Evolutionary conservation across 2,888 invertebrate genomes (phyloP).

Genomic region (Tribolium freemani): DNA sequence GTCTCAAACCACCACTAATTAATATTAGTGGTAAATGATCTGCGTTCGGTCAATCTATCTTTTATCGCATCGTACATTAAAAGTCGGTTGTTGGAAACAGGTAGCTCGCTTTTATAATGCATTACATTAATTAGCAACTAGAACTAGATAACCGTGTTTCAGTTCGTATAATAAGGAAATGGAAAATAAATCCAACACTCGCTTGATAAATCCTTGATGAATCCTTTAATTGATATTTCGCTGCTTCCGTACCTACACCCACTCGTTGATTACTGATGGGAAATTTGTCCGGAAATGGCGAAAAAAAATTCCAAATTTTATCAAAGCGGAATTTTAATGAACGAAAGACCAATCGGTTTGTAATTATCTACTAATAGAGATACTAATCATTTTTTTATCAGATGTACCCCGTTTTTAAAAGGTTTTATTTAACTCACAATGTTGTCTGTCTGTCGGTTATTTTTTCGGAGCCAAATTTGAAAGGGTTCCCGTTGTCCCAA

Average conservation of each 20-base stretch:
- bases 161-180: slow-evolving; percentile 32
- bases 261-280: neutral
- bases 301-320: neutral
- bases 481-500: too few relatives aligned
- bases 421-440: too few relatives aligned
- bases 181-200: slow-evolving; percentile 33
- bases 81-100: slow-evolving; percentile 17
- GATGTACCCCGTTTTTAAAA: too few relatives aligned
- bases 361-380: too few relatives aligned
- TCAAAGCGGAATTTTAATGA: neutral
- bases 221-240: slow-evolving; percentile 32
- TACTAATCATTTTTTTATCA: too few relatives aligned
- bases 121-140: slow-evolving; percentile 35
- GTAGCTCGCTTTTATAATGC: slow-evolving; percentile 31
- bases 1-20: neutral
- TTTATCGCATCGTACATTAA: slow-evolving; percentile 7
- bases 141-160: slow-evolving; percentile 33
- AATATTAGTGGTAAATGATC: neutral
- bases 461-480: too few relatives aligned
- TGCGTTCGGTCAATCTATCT: neutral
- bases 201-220: slow-evolving; percentile 27
- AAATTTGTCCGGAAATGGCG: neutral
- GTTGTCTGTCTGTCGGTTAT: too few relatives aligned
- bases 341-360: neutral
- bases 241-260: neutral